Base-by-base conservation (phyloP, 2,888 invertebrate genomes). In the Lymantria monacha region DNA sequence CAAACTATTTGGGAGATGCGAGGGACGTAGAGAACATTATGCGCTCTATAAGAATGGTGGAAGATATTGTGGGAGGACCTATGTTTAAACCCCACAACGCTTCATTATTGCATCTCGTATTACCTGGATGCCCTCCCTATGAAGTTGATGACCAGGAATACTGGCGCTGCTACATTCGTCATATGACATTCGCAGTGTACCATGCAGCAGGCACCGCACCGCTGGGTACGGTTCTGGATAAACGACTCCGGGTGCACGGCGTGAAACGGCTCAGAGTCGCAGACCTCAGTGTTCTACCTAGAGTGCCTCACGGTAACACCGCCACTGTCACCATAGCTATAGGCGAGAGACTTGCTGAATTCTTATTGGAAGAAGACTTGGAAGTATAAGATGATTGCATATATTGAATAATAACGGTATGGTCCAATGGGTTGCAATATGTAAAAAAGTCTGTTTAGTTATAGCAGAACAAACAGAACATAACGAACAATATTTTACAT, bases 141-240 rank as follows among this genome's bases (percentile, higher is more conserved):
- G 53, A 40, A 9, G 44, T 14, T 1, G 61, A 57, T 8, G 50
- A 53, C 0, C 15, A 15, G 2, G 59, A 22, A 1, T 86, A 85
- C 68, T 84, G 82, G 83, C 55, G 54, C 11, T 86, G 87, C 59
- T 85, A 82, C 66, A 66, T 53, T 45, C 72, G 79, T 9, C 79
- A 83, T 56, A 69, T 85, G 80, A 83, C 85, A 48, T 64, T 64
- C 45, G 56, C 80, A 30, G 76, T 70, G 48, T 78, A 66, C 61
- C 86, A 85, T 62, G 70, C 83, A 33, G 72, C 63, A 49, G 86
- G 87, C 44, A 77, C 84, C 49, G 66, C 73, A 42, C 68, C 74
- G 43, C 53, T 85, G 49, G 81, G 77, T 1, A 22, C 48, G 11
- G 86, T 81, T 57, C 44, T 83, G 55, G 83, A 83, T 60, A 62